Conservation (phyloP, 2,888 invertebrate species). For the Melinaea marsaeus region DNA sequence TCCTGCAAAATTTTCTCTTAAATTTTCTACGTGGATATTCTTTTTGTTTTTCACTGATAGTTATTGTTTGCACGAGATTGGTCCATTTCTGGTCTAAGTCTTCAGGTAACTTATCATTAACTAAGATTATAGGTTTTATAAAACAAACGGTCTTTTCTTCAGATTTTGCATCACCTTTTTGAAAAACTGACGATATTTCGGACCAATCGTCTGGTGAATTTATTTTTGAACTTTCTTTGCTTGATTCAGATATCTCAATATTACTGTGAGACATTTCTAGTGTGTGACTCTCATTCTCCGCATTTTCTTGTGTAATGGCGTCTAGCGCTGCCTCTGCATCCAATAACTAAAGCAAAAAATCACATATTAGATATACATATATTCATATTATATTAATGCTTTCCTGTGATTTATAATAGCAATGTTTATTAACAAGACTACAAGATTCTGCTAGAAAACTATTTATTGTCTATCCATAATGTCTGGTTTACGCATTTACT, state of each 20-base stretch:
- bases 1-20: constrained; percentile 64
- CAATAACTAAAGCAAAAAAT: constrained; percentile 50
- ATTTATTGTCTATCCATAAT: constrained; percentile 6
- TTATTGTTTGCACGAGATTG: constrained; percentile 50
- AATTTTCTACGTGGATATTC: constrained; percentile 53
- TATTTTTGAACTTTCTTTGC: constrained; percentile 47
- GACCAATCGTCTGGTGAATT: constrained; percentile 48
- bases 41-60: constrained; percentile 57
- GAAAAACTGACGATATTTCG: constrained; percentile 43
- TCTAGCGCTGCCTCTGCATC: constrained; percentile 61
- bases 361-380: neutral
- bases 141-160: constrained; percentile 42
- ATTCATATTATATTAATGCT: neutral
- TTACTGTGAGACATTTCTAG: constrained; percentile 50
- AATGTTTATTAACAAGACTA: neutral
- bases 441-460: neutral
- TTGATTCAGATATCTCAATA: constrained; percentile 50
- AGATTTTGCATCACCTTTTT: constrained; percentile 45
- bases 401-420: neutral
- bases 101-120: constrained; percentile 65
- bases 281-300: constrained; percentile 45
- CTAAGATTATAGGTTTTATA: constrained; percentile 61
- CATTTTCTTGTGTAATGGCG: constrained; percentile 39
- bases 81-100: constrained; percentile 65
- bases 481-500: constrained; percentile 8